Evolutionary conservation across 2,113 vertebrate genomes (phyloP).

Genomic region (Hydrochoerus hydrochaeris): DNA sequence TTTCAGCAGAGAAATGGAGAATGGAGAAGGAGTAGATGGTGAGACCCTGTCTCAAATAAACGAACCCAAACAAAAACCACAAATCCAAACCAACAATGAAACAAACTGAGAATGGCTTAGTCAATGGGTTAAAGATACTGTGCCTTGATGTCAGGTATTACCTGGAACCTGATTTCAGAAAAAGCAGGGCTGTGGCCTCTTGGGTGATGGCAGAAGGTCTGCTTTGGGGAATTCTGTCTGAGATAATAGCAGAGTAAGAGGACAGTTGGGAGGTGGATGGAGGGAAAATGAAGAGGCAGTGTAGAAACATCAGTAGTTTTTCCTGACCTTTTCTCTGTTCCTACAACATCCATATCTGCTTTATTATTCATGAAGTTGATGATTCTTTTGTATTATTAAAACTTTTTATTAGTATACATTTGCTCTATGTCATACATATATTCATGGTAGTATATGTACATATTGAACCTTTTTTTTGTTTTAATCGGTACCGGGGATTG

Average conservation of each 20-base stretch:
- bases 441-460: not conserved
- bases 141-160: not conserved
- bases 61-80: not conserved
- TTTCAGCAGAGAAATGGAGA: conserved; percentile 12
- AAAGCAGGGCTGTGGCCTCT: not conserved
- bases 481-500: no score
- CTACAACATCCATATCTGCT: not conserved
- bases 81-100: not conserved
- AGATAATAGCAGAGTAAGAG: not conserved
- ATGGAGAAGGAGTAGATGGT: not conserved
- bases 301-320: not conserved
- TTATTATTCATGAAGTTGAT: not conserved
- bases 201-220: not conserved
- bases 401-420: not conserved
- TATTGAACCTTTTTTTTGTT: not conserved
- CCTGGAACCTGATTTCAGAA: not conserved
- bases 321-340: not conserved
- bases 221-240: not conserved
- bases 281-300: not conserved
- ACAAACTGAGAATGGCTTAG: not conserved
- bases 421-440: not conserved
- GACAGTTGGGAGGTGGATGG: not conserved
- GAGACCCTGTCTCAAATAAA: not conserved
- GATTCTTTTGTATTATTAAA: not conserved
- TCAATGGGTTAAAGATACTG: not conserved